Conservation (phyloP, 37 sponge, comb jelly and placozoan genomes). For the Petrosia ficiformis region DNA sequence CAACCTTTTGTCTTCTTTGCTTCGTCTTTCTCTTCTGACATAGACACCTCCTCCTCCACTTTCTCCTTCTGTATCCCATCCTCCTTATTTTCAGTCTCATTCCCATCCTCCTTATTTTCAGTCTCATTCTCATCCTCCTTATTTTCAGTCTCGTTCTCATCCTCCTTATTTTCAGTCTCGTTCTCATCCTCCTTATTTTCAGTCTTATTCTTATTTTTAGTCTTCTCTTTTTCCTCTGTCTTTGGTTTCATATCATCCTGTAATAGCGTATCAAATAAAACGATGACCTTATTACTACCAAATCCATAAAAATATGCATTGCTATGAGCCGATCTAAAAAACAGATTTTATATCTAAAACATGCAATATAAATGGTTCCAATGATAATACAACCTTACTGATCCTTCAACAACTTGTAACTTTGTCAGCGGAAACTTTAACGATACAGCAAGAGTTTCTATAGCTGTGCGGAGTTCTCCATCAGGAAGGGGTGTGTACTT, state of each 20-base stretch:
- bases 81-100: slow-evolving; percentile 28
- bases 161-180: slow-evolving; percentile 9
- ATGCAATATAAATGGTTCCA: background rate
- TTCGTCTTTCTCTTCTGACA: slow-evolving; percentile 6
- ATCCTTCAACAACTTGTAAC: slow-evolving; percentile 89
- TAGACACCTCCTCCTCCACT: background rate
- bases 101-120: slow-evolving; percentile 17
- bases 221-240: slow-evolving; percentile 13
- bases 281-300: slow-evolving; percentile 92
- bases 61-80: background rate
- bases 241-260: slow-evolving; percentile 48
- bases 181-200: slow-evolving; percentile 12
- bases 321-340: slow-evolving; percentile 83
- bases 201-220: background rate
- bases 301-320: slow-evolving; percentile 99
- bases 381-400: slow-evolving; percentile 35
- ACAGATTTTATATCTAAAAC: background rate
- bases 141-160: background rate
- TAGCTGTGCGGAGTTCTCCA: slow-evolving; percentile 70
- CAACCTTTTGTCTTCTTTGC: slow-evolving; percentile 62
- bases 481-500: slow-evolving; percentile 90
- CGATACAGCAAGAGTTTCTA: slow-evolving; percentile 63
- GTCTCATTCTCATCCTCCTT: background rate
- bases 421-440: slow-evolving; percentile 90
- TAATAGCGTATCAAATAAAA: slow-evolving; percentile 94